phyloP scores from a whole-genome alignment of 2,113 vertebrate species.

The Nothocercus nigrocapillus region DNA sequence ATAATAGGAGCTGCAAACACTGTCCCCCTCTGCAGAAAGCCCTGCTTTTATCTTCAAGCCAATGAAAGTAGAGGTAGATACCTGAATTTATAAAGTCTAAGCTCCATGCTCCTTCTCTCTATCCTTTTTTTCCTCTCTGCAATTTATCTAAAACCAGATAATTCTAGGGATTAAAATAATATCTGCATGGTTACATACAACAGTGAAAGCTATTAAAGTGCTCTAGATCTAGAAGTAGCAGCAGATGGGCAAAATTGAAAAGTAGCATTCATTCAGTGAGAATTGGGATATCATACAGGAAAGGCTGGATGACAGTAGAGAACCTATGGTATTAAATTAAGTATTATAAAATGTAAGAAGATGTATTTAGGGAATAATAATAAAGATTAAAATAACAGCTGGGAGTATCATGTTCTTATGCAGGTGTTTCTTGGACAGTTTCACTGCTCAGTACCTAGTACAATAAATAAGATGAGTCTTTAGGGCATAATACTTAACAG shows the following conservation, averaged over 20 bases:
- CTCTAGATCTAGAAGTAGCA: not conserved
- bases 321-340: not conserved
- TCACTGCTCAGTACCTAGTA: not conserved
- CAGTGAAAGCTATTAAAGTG: not conserved
- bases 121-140: not conserved
- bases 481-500: not conserved
- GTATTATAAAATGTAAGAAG: not conserved
- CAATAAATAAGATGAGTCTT: not conserved
- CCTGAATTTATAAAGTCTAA: not conserved
- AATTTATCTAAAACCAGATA: not conserved
- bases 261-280: not conserved
- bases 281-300: not conserved
- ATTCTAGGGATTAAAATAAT: not conserved
- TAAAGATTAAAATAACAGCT: not conserved
- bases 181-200: not conserved
- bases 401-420: not conserved
- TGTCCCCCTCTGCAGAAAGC: not conserved
- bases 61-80: not conserved
- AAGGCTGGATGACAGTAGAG: not conserved
- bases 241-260: not conserved
- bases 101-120: not conserved
- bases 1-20: not conserved
- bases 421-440: not conserved
- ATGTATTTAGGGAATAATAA: not conserved
- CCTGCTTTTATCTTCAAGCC: not conserved